Evolutionary conservation across 2,113 vertebrate species (phyloP), one percentile per base, ranked within the genome.

Genomic region (Ictidomys tridecemlineatus): DNA sequence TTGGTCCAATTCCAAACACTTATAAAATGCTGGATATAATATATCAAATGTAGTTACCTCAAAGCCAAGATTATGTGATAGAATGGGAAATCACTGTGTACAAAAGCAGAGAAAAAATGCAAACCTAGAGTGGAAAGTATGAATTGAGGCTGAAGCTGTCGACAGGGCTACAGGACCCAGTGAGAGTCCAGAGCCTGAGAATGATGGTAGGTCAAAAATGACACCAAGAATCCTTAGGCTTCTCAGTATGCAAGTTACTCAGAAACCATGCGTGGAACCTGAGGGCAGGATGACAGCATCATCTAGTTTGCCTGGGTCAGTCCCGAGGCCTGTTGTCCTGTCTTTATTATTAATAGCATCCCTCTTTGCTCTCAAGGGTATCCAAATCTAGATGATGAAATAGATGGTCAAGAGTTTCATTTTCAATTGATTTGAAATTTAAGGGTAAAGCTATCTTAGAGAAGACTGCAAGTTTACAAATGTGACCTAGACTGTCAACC

Each of bases 91-190:
- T 65, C 37, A 61, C 16, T 87, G 82, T 42, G 39, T 78, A 69
- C 1, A 48, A 53, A 92, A 86, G 94, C 24, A 90, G 22, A 91
- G 16, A 73, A 97, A 42, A 93, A 92, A 96, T 26, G 88, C 72
- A 77, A 91, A 63, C 28, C 22, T 42, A 72, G 4, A 77, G 18
- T 39, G 18, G 42, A 53, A 87, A 87, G 39, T 1, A 84, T 24
- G 65, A 83, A 45, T 6, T 39, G 51, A 74, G 20, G 16, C 12
- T n/a, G 42, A 73, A 32, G 20, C 17, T 53, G 3, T 67, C 28
- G 22, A 30, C 11, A 11, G 48, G 24, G 42, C 30, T 48, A 5
- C 30, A 12, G 8, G 65, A 79, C 24, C 20, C 58, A 28, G 28
- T 1, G 14, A 51, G 56, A 82, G 32, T 69, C 13, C 53, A 39